Percentiles rank a stretch among this genome's conserved stretches.
Evolutionary conservation across 2,888 invertebrate genomes (phyloP).

Genomic region (Tineola bisselliella): DNA sequence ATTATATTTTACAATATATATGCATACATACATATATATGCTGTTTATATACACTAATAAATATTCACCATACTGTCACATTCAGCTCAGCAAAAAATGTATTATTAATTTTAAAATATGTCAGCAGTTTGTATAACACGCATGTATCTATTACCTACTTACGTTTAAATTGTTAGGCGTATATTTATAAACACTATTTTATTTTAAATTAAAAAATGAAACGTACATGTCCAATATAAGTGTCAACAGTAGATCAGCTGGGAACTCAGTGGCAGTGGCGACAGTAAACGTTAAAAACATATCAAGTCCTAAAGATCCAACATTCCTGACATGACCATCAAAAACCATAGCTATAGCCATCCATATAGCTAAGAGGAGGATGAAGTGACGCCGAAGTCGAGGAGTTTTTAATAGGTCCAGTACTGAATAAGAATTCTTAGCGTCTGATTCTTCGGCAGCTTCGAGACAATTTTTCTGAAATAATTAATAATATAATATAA

Average conservation of each 20-base stretch:
- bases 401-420: slow-evolving; percentile 82
- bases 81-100: too few relatives aligned
- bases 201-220: too few relatives aligned
- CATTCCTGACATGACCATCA: slow-evolving; percentile 89
- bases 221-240: slow-evolving; percentile 71
- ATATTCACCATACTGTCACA: too few relatives aligned
- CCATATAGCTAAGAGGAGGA: slow-evolving; percentile 84
- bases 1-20: too few relatives aligned
- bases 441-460: slow-evolving; percentile 75
- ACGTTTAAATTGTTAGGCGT: too few relatives aligned
- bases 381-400: slow-evolving; percentile 75
- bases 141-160: too few relatives aligned
- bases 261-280: slow-evolving; percentile 84
- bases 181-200: too few relatives aligned
- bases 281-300: slow-evolving; percentile 85
- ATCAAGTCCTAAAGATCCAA: slow-evolving; percentile 81
- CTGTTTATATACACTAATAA: too few relatives aligned
- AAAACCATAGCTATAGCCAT: slow-evolving; percentile 86
- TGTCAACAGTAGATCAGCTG: slow-evolving; percentile 82
- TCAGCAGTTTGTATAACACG: too few relatives aligned
- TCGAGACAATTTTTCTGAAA: slow-evolving; percentile 72
- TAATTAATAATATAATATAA: background rate
- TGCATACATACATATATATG: too few relatives aligned
- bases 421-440: slow-evolving; percentile 77
- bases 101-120: too few relatives aligned